Evolutionary conservation across 2,888 invertebrate genomes (phyloP).

Genomic region (Palloptera scutellata): DNA sequence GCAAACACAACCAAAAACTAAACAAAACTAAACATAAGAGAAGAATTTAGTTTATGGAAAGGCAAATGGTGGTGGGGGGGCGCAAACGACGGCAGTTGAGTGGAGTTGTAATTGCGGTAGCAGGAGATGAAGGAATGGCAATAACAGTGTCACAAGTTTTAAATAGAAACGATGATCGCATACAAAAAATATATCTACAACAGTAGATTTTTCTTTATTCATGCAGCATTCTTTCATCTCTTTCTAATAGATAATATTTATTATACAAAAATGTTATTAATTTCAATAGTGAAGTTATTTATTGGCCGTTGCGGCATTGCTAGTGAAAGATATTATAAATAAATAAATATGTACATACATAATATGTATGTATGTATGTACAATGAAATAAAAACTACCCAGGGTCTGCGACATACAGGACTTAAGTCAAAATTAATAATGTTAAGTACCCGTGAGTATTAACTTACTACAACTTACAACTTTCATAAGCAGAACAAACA

Average conservation of each 20-base stretch:
- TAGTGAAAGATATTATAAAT: neutral
- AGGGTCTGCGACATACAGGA: no score
- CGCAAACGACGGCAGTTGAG: neutral
- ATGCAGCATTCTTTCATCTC: conserved; percentile 8
- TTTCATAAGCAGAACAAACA: no score
- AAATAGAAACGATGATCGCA: conserved; percentile 55
- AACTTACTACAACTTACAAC: no score
- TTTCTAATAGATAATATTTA: no score
- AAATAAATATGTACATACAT: no score
- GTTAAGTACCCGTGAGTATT: no score
- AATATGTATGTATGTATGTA: no score
- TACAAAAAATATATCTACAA: conserved; percentile 16
- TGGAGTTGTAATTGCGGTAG: neutral
- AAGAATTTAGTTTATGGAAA: neutral
- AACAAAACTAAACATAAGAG: neutral
- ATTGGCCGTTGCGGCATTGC: neutral
- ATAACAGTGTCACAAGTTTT: conserved; percentile 55
- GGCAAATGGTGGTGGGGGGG: neutral
- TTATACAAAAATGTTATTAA: neutral
- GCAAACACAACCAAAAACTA: neutral
- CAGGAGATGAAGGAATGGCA: conserved; percentile 45
- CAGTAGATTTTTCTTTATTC: neutral
- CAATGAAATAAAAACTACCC: no score
- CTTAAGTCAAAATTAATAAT: no score
- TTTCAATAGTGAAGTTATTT: no score